Conservation (phyloP, 2,797 vertebrate species). For the Sebastes trivittatus region DNA sequence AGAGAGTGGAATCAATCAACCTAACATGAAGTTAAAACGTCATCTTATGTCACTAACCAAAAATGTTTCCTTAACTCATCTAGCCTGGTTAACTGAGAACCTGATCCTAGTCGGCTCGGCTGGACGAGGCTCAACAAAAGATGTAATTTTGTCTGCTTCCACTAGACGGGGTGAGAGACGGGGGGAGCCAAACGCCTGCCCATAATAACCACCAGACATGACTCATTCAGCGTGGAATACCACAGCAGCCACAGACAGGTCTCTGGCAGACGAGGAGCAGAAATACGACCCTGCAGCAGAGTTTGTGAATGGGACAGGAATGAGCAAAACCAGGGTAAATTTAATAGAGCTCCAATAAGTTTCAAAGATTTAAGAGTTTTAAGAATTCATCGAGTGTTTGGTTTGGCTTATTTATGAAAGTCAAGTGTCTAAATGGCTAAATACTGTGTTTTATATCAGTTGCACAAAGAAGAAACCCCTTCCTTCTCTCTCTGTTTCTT, state of each 20-base stretch:
- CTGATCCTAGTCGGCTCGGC: conserved; percentile 41
- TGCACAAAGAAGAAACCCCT: conserved; percentile 7
- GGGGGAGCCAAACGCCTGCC: conserved; percentile 62
- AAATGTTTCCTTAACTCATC: conserved; percentile 48
- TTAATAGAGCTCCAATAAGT: conserved; percentile 63
- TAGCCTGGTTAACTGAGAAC: conserved; percentile 51
- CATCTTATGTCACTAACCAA: conserved; percentile 41
- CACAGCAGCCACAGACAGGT: conserved; percentile 82
- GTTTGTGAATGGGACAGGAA: conserved; percentile 82
- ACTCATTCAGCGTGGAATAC: conserved; percentile 83
- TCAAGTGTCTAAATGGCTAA: conserved; percentile 57
- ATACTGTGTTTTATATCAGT: conserved; percentile 35
- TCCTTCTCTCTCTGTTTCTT: conserved; percentile 11
- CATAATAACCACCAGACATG: conserved; percentile 84
- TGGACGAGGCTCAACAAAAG: conserved; percentile 60
- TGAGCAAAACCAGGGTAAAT: conserved; percentile 74
- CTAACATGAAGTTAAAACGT: neutral
- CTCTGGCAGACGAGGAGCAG: conserved; percentile 79
- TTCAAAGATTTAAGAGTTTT: conserved; percentile 70
- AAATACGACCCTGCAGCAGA: conserved; percentile 73
- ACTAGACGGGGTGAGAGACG: conserved; percentile 74
- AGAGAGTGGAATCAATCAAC: neutral
- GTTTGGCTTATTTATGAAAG: conserved; percentile 65
- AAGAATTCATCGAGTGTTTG: conserved; percentile 68
- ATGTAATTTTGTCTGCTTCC: conserved; percentile 73